Evolutionary conservation across 2,113 vertebrate genomes (phyloP).

Genomic region (Tympanuchus pallidicinctus): DNA sequence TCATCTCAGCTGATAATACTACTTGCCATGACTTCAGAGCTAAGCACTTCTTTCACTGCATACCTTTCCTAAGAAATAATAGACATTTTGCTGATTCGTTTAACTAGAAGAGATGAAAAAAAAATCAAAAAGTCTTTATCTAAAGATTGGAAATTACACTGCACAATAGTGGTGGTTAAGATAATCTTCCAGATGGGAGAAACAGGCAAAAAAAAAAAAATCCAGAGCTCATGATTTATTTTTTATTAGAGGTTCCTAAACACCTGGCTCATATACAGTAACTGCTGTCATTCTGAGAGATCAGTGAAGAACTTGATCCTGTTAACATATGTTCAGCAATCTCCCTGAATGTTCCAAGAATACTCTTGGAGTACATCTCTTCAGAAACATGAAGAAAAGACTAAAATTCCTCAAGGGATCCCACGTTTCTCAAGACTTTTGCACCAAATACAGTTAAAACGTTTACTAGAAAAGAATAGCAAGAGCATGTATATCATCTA

Average conservation of each 20-base stretch:
- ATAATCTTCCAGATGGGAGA: neutral
- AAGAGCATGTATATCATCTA: neutral
- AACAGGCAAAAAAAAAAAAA: neutral
- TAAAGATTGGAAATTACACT: neutral
- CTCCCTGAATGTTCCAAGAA: neutral
- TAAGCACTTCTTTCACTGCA: neutral
- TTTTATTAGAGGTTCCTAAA: neutral
- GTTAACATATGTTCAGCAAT: neutral
- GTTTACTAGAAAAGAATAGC: neutral
- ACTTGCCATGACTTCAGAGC: neutral
- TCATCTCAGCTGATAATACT: neutral
- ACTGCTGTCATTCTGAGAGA: neutral
- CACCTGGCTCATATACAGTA: too few relatives aligned
- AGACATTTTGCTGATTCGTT: neutral
- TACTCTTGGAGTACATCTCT: neutral
- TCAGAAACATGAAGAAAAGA: neutral
- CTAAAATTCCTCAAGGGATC: neutral
- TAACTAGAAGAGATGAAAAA: neutral
- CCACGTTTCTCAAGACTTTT: neutral
- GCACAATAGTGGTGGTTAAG: neutral
- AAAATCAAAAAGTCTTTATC: neutral
- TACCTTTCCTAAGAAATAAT: neutral
- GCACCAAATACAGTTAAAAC: neutral
- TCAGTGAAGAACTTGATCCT: neutral
- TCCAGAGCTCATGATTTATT: neutral